These are phyloP conservation scores for Drosophila hamatofila DNA, from an alignment of 2,888 invertebrate genomes.

Conservation along the genomic window DNA sequence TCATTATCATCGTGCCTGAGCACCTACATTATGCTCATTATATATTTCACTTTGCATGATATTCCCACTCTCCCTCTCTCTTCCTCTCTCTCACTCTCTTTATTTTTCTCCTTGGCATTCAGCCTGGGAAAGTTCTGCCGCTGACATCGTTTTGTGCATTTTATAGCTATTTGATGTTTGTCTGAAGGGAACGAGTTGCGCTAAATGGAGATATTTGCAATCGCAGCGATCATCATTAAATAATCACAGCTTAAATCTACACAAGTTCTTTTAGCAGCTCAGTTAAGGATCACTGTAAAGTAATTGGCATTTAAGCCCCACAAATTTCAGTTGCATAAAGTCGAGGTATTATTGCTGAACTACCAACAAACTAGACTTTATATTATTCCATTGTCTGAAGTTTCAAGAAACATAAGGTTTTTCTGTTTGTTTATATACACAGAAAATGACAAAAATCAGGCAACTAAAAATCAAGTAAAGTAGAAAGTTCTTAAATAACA, in stretches of 20 bases:
- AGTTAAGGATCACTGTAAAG: background rate
- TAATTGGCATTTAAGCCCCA: background rate
- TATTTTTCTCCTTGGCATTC: background rate
- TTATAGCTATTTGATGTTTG: conserved; percentile 29
- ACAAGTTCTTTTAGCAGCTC: background rate
- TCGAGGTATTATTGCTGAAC: background rate
- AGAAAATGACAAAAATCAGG: too few species aligned
- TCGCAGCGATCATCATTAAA: conserved; percentile 6
- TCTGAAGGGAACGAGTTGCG: conserved; percentile 19
- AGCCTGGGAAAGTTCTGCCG: conserved; percentile 65
- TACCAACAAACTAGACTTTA: background rate
- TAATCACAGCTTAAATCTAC: background rate
- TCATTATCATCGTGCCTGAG: conserved; percentile 72
- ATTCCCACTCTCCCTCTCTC: conserved; percentile 6
- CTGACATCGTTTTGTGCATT: conserved; percentile 57
- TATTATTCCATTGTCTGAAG: background rate
- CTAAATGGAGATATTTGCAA: conserved; percentile 18
- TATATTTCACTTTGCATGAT: conserved; percentile 68
- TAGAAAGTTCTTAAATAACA: background rate
- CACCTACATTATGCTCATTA: conserved; percentile 74
- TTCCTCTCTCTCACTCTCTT: background rate
- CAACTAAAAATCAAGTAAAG: too few species aligned
- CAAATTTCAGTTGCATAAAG: background rate
- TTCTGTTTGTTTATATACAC: background rate
- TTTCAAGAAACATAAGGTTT: background rate